Percentiles rank a stretch among this genome's conserved stretches.
phyloP scores from a whole-genome alignment of 2,888 invertebrate species.

The Cremastobaeus sp. region DNA sequence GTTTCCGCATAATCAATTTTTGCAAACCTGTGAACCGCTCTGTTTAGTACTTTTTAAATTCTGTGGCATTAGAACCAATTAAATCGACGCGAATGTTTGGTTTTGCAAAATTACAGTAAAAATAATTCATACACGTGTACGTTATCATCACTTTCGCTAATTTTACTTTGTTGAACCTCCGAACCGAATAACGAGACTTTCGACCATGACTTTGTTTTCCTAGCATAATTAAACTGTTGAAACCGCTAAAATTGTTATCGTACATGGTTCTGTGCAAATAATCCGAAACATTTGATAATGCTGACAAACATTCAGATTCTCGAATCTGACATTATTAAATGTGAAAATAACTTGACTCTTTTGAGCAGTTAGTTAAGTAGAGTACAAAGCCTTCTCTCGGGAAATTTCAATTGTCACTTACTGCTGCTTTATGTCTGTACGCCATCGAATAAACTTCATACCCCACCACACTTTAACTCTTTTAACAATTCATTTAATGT shows the following conservation, averaged over 20 bases:
- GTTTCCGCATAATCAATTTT: conserved; percentile 19
- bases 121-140: too few species aligned
- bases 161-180: too few species aligned
- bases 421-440: conserved; percentile 43
- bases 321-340: conserved; percentile 35
- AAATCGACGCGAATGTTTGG: too few species aligned
- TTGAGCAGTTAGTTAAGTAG: conserved; percentile 40
- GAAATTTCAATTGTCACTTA: conserved; percentile 57
- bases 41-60: too few species aligned
- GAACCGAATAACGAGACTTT: too few species aligned
- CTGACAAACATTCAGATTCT: conserved; percentile 23
- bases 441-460: conserved; percentile 41
- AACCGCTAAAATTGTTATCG: neutral
- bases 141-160: too few species aligned
- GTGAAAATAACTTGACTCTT: conserved; percentile 32
- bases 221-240: too few species aligned
- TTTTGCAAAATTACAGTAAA: too few species aligned
- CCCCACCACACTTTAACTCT: conserved; percentile 33
- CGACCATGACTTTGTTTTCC: too few species aligned
- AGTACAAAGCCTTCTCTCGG: conserved; percentile 49
- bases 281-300: neutral
- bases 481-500: conserved; percentile 20
- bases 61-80: too few species aligned
- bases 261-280: neutral
- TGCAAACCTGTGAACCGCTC: too few species aligned